Conservation (phyloP, 2,113 vertebrate species). For the Mungos mungo region DNA sequence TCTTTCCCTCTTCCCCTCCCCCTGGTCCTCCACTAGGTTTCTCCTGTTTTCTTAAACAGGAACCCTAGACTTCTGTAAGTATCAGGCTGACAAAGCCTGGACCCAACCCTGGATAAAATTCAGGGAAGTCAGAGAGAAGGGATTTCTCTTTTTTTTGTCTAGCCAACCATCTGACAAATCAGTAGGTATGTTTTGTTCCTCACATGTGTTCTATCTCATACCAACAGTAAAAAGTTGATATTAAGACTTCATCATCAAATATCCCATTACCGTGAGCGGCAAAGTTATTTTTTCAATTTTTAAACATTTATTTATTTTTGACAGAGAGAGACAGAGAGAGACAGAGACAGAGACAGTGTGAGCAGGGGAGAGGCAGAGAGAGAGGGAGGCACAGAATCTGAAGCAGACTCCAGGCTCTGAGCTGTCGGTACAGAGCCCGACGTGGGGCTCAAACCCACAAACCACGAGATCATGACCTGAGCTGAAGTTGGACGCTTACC, state of each 20-base stretch:
- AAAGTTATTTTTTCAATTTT: neutral
- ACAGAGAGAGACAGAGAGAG: no score
- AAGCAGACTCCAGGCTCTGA: no score
- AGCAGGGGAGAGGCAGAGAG: no score
- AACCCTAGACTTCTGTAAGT: neutral
- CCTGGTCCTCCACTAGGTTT: no score
- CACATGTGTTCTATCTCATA: neutral
- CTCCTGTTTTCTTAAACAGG: neutral
- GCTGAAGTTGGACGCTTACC: no score
- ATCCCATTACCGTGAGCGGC: neutral
- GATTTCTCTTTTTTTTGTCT: neutral
- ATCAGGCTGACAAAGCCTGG: neutral
- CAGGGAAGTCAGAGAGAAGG: neutral
- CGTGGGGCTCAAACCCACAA: no score
- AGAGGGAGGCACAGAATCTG: no score
- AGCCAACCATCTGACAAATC: neutral
- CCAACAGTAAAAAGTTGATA: neutral
- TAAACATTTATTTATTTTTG: no score
- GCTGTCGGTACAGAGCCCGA: no score
- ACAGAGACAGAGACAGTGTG: no score
- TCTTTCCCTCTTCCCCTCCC: no score
- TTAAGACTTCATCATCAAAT: neutral
- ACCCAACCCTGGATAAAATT: neutral
- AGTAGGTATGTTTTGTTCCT: neutral
- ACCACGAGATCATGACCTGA: no score